These are phyloP conservation scores for Parapsyche elsis DNA, from an alignment of 1,140 invertebrate species.

Conservation along the genomic window DNA sequence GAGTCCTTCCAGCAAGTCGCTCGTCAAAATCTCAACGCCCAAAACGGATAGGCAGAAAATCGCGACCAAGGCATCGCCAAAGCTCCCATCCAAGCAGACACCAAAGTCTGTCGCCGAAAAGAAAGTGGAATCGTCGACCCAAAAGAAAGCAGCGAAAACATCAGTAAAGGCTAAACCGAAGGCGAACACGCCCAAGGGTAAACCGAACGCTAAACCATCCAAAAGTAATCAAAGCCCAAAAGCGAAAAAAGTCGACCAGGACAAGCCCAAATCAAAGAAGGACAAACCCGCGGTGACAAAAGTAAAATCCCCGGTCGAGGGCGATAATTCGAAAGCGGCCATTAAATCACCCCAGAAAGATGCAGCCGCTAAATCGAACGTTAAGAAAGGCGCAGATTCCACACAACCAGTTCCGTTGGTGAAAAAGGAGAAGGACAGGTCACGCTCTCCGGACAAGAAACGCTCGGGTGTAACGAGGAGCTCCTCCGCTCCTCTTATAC, in stretches of 20 bases:
- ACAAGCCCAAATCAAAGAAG: conserved; percentile 28
- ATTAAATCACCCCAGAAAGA: conserved; percentile 12
- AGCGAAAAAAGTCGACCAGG: conserved; percentile 21
- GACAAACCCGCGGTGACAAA: conserved; percentile 12
- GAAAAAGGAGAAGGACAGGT: conserved; percentile 47
- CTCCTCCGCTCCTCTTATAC: conserved; percentile 53
- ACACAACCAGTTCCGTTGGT: conserved; percentile 1
- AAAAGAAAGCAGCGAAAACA: neutral
- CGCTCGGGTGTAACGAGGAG: conserved; percentile 42
- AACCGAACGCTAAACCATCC: neutral
- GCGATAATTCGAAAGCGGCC: neutral
- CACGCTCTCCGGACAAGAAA: conserved; percentile 52
- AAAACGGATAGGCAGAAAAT: conserved; percentile 9
- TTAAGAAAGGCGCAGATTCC: conserved; percentile 34
- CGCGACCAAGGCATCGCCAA: neutral
- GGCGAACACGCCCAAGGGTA: neutral
- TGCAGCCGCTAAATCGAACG: conserved; percentile 14
- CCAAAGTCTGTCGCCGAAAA: neutral
- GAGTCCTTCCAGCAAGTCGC: conserved; percentile 24
- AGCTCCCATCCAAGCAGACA: neutral
- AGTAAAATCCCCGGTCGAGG: neutral
- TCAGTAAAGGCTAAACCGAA: conserved; percentile 34
- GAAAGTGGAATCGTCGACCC: conserved; percentile 2
- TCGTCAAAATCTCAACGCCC: neutral
- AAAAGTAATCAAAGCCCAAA: neutral